Percentiles rank a stretch among this genome's conserved stretches.
Evolutionary conservation across 2,888 invertebrate genomes (phyloP).

Genomic region (Sesamia inferens): DNA sequence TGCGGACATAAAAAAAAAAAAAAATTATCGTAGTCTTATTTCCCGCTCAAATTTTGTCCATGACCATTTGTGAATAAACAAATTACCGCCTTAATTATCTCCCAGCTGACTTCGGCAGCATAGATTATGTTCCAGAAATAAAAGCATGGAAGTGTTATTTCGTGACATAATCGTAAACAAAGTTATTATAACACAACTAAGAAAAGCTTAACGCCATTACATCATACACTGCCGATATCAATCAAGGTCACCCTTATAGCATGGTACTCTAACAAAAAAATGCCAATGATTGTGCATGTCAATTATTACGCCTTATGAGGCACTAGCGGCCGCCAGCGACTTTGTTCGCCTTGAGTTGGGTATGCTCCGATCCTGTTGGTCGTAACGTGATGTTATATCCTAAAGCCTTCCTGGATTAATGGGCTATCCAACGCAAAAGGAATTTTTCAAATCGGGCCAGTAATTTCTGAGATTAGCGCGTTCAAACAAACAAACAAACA

Average conservation of each 20-base stretch:
- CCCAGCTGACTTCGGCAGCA: not conserved
- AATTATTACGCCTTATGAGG: constrained; percentile 24
- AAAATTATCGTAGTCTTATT: constrained; percentile 22
- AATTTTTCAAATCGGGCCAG: too few relatives aligned
- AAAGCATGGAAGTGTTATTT: not conserved
- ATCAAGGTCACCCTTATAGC: constrained; percentile 42
- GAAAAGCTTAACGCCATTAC: constrained; percentile 48
- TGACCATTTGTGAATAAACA: not conserved
- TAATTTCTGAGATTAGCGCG: too few relatives aligned
- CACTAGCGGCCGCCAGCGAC: too few relatives aligned
- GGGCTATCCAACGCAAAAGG: too few relatives aligned
- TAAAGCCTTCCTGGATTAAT: too few relatives aligned
- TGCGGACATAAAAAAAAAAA: not conserved
- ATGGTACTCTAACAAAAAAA: constrained; percentile 21
- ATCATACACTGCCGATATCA: constrained; percentile 36
- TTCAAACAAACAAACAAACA: too few relatives aligned
- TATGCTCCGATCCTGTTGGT: too few relatives aligned
- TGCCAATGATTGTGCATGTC: constrained; percentile 24
- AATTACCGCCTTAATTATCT: constrained; percentile 40
- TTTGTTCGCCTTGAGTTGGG: too few relatives aligned
- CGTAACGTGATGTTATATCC: too few relatives aligned
- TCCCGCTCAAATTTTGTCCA: constrained; percentile 26
- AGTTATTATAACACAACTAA: not conserved
- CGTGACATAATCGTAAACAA: constrained; percentile 31
- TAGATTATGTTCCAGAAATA: not conserved